Evolutionary conservation across 2,797 vertebrate genomes (phyloP).

Genomic region (Microchirus variegatus): DNA sequence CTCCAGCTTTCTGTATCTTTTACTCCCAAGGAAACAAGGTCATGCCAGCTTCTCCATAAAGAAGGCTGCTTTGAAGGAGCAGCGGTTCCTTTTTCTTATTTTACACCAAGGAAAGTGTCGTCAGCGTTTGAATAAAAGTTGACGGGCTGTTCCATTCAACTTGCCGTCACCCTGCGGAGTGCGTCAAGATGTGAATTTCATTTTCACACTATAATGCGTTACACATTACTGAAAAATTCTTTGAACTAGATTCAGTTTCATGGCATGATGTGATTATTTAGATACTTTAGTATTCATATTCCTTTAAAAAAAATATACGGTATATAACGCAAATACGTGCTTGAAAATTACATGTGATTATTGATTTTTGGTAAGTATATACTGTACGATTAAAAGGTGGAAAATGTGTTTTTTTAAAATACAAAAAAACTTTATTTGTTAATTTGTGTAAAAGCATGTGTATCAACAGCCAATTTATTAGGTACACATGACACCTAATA

Average conservation of each 20-base stretch:
- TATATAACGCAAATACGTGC: background rate
- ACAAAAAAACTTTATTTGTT: no score
- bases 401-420: no score
- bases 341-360: no score
- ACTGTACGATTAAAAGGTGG: no score
- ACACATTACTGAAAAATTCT: constrained; percentile 11
- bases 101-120: constrained; percentile 38
- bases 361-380: no score
- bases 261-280: constrained; percentile 28
- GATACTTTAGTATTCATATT: constrained; percentile 9
- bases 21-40: constrained; percentile 91
- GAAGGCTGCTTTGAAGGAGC: constrained; percentile 69
- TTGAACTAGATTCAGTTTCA: constrained; percentile 11
- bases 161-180: constrained; percentile 18
- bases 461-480: no score
- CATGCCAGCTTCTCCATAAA: constrained; percentile 76
- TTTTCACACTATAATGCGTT: constrained; percentile 31
- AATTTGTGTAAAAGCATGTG: no score
- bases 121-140: constrained; percentile 11
- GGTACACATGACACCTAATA: no score
- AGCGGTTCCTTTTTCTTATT: constrained; percentile 57
- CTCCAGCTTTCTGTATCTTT: constrained; percentile 80
- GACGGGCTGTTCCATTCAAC: constrained; percentile 27
- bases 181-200: constrained; percentile 39
- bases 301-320: no score